Conservation (phyloP, 2,888 invertebrate genomes). For the Heliconius charithonia region DNA sequence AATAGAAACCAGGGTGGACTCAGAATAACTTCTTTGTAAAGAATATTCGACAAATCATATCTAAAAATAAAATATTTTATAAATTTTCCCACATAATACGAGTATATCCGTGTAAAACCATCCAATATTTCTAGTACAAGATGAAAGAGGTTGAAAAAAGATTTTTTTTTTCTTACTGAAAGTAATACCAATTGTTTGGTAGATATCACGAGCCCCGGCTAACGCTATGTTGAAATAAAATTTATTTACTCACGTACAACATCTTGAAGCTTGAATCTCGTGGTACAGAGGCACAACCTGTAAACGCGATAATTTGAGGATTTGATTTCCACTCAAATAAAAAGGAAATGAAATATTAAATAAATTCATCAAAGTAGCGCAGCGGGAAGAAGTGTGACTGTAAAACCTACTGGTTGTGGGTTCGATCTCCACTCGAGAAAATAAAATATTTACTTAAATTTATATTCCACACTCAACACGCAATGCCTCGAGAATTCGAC, state of each 20-base stretch:
- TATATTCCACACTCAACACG: no score
- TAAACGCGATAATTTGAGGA: no score
- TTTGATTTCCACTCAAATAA: no score
- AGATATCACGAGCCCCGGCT: slow-evolving; percentile 1
- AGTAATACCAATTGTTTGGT: slow-evolving; percentile 12
- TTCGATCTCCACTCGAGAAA: no score
- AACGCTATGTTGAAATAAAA: background rate
- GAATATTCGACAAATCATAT: background rate
- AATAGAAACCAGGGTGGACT: background rate
- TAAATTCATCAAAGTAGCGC: no score
- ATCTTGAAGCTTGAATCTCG: background rate
- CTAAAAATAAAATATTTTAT: background rate
- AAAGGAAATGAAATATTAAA: no score
- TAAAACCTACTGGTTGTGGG: no score
- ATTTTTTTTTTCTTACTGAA: background rate
- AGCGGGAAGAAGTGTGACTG: no score
- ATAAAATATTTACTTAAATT: no score
- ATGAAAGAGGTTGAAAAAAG: background rate
- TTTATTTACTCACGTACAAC: slow-evolving; percentile 14
- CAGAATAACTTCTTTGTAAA: background rate
- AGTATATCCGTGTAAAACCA: background rate
- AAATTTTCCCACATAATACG: background rate
- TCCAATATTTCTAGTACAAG: background rate
- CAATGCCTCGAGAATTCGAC: no score
- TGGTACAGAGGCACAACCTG: no score